phyloP scores from a whole-genome alignment of 2,888 invertebrate genomes.

The Hirtodrosophila cameraria region DNA sequence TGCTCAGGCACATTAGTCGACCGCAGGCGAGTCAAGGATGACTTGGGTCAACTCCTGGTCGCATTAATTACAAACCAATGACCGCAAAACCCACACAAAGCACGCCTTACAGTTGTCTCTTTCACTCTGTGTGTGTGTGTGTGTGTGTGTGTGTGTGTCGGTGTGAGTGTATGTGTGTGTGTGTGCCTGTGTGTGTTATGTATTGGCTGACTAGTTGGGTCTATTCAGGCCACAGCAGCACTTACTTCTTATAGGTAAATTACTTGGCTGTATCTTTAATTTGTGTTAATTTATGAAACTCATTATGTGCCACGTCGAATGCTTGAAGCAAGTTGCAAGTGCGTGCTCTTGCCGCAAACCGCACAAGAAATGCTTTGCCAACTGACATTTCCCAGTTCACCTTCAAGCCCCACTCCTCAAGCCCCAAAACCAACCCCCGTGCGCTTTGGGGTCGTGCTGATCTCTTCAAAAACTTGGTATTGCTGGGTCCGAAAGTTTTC shows the following conservation, averaged over 20 bases:
- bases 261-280: conserved; percentile 74
- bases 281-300: conserved; percentile 79
- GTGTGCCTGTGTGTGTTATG: conserved; percentile 1
- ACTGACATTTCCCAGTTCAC: conserved; percentile 17
- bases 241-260: conserved; percentile 53
- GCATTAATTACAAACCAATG: conserved; percentile 80
- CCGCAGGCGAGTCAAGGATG: conserved; percentile 51
- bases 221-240: conserved; percentile 10
- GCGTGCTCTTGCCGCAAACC: conserved; percentile 56
- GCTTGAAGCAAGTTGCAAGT: conserved; percentile 38
- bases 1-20: conserved; percentile 44
- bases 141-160: not conserved
- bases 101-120: not conserved
- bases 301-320: conserved; percentile 58
- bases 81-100: conserved; percentile 55
- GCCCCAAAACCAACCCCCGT: not conserved
- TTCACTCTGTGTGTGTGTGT: not conserved
- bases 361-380: conserved; percentile 36
- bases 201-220: conserved; percentile 21
- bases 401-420: too few species aligned
- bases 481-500: conserved; percentile 68
- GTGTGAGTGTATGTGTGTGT: not conserved
- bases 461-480: conserved; percentile 72
- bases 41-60: conserved; percentile 56
- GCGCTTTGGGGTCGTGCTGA: conserved; percentile 34